Conservation (phyloP, 2,888 invertebrate species). For the Clistopyga incitator region DNA sequence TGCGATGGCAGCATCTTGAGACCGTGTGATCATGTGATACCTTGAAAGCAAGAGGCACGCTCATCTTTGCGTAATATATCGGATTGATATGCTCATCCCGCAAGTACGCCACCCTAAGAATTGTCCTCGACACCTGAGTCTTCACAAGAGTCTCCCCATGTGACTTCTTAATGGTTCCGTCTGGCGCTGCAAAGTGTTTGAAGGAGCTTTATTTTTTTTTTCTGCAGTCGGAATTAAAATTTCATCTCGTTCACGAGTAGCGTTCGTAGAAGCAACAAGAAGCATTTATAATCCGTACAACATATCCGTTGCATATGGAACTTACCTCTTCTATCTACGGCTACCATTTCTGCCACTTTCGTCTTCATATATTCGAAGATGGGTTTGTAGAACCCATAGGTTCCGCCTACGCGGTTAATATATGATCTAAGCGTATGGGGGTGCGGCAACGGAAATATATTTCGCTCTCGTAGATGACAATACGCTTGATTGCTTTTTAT, state of each 20-base stretch:
- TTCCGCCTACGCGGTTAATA: conserved; percentile 11
- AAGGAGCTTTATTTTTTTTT: too few relatives aligned
- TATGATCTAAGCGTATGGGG: too few relatives aligned
- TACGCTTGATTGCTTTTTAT: conserved; percentile 57
- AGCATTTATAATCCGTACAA: too few relatives aligned
- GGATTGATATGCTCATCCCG: conserved; percentile 57
- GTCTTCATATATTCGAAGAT: conserved; percentile 60
- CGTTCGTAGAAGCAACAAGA: too few relatives aligned
- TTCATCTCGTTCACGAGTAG: too few relatives aligned
- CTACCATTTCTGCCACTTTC: conserved; percentile 49
- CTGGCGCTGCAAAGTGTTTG: too few relatives aligned
- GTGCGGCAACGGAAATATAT: conserved; percentile 59
- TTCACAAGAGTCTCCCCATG: too few relatives aligned
- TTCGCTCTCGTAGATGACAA: conserved; percentile 35
- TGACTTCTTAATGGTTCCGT: too few relatives aligned
- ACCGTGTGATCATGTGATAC: conserved; percentile 27
- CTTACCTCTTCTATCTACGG: conserved; percentile 54
- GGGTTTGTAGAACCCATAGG: conserved; percentile 63
- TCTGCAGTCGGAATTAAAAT: too few relatives aligned
- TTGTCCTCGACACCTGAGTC: too few relatives aligned
- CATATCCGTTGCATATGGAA: too few relatives aligned
- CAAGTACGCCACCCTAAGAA: conserved; percentile 55
- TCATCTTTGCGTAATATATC: conserved; percentile 13
- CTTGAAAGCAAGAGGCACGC: conserved; percentile 42
- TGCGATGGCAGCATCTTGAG: too few relatives aligned